Evolutionary conservation across 2,113 vertebrate genomes (phyloP), one percentile per base, ranked within the genome.

Genomic region (Triplophysa tibetana): DNA sequence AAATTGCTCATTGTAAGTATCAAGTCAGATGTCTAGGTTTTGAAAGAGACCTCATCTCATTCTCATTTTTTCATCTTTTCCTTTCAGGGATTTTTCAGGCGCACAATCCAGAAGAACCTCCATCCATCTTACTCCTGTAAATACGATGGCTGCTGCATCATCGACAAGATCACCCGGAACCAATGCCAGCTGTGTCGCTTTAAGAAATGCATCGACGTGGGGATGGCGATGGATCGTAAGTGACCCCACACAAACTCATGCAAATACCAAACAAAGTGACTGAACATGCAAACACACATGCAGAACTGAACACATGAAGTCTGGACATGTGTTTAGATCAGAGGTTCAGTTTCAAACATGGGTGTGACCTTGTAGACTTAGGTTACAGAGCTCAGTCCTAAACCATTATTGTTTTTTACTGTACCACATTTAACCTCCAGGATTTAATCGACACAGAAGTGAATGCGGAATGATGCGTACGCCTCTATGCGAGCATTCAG

Each of bases 101-200:
- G 97, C 84, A 99, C 97, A 88, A 98, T 99, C 89, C 97, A 99
- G 93, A 99, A 99, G 91, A 98, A 97, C 89, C 81, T 84, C 23
- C 80, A 81, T 21, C 85, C 80, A 13, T 65, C 80, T 12, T 83
- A 82, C 54, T 85, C 82, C 70, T 82, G 97, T 92, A 99, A 99
- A 74, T 99, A 98, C 78, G 96, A 98, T 89, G 93, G 95, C 86
- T 96, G 96, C 92, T 99, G 97, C 68, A 94, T 97, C 92, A 97
- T 99, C 7, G 96, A 98, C 90, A 98, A 98, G 90, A 97, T 99
- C 93, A 99, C 96, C 33, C 95, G 97, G 87, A 99, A 99, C 90
- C 97, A 98, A 92, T 99, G 97, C 90, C 97, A 99, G 93, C 94
- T 98, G 72, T 99, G 97, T 84, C 95, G 97, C 90, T 99, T 98